Evolutionary conservation across 2,113 vertebrate species (phyloP).

Genomic region (Cinclus cinclus): DNA sequence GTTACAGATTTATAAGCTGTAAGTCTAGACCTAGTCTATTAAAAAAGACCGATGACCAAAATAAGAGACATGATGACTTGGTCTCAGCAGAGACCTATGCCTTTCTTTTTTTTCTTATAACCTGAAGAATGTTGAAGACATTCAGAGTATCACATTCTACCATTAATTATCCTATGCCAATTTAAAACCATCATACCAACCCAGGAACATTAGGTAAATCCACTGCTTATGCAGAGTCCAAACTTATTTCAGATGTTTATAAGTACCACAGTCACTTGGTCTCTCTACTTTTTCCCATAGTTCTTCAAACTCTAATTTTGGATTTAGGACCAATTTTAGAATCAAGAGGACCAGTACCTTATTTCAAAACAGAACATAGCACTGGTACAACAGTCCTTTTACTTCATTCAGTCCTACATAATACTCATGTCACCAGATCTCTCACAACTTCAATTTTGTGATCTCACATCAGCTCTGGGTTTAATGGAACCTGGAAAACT

Average conservation of each 20-base stretch:
- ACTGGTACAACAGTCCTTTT: neutral
- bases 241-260: neutral
- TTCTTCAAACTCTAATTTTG: neutral
- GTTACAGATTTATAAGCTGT: neutral
- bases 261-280: neutral
- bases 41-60: neutral
- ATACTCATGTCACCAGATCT: neutral
- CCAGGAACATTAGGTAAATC: neutral
- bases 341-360: neutral
- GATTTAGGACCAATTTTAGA: neutral
- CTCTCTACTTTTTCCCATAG: neutral
- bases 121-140: neutral
- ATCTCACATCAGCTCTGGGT: neutral
- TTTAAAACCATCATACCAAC: neutral
- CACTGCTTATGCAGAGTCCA: neutral
- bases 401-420: neutral
- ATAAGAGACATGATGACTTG: neutral
- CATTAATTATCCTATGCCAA: neutral
- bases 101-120: neutral
- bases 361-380: neutral
- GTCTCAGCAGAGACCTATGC: neutral
- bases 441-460: neutral
- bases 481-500: neutral
- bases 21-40: neutral
- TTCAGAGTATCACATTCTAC: neutral